Conservation (phyloP, 2,888 invertebrate species). For the Melanargia galathea region DNA sequence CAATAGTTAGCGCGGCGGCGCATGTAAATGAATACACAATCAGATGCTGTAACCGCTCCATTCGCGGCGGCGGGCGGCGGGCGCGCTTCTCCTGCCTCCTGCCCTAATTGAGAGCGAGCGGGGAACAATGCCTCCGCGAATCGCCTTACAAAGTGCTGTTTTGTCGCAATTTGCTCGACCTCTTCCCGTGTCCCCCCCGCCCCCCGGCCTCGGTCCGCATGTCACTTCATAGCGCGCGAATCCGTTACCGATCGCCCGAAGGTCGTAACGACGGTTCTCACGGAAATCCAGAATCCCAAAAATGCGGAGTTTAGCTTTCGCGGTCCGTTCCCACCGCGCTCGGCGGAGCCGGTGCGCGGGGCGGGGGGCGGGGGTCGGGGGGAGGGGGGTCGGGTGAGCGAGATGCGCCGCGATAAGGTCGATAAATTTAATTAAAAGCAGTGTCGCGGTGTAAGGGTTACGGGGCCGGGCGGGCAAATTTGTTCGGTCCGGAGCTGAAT, state of each 20-base stretch:
- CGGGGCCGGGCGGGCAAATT: slow-evolving; percentile 67
- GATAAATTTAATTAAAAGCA: slow-evolving; percentile 78
- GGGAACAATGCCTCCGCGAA: neutral
- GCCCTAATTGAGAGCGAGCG: slow-evolving; percentile 4
- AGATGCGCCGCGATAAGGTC: slow-evolving; percentile 66
- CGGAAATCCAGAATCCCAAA: slow-evolving; percentile 64
- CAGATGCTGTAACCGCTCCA: neutral
- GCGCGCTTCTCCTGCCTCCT: too few species aligned
- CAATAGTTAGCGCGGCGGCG: neutral
- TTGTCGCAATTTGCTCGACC: slow-evolving; percentile 14
- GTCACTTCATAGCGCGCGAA: neutral
- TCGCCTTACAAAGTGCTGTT: neutral
- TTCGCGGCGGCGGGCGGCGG: neutral
- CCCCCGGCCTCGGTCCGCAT: slow-evolving; percentile 39
- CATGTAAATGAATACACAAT: neutral
- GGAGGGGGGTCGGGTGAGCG: slow-evolving; percentile 50
- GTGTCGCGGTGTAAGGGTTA: slow-evolving; percentile 51
- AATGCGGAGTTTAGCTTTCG: slow-evolving; percentile 59
- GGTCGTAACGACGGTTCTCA: slow-evolving; percentile 55
- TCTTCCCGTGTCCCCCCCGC: slow-evolving; percentile 42
- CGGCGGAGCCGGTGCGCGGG: slow-evolving; percentile 59
- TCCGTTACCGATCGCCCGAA: slow-evolving; percentile 32
- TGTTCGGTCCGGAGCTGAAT: slow-evolving; percentile 59
- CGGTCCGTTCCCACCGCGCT: slow-evolving; percentile 68
- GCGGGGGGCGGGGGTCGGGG: slow-evolving; percentile 49